Percentiles rank a stretch among this genome's conserved stretches.
Evolutionary conservation across 2,888 invertebrate species (phyloP).

Genomic region (Hetaerina titia): DNA sequence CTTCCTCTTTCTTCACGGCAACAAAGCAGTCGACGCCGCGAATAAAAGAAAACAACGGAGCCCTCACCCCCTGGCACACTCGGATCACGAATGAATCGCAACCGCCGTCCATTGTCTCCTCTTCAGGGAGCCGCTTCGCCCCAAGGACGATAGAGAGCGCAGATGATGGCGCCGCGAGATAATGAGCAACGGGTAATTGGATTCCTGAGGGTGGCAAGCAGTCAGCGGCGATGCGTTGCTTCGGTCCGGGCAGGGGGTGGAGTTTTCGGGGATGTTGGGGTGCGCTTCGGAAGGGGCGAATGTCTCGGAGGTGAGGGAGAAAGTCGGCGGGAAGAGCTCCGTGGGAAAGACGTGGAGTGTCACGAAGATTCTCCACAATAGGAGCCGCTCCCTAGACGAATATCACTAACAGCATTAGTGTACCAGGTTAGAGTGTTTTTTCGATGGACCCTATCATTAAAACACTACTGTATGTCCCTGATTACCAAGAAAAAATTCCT

Average conservation of each 20-base stretch:
- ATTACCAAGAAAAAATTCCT: too few relatives aligned
- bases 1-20: not conserved
- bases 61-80: not conserved
- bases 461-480: too few relatives aligned
- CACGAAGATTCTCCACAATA: not conserved
- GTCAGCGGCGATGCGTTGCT: not conserved
- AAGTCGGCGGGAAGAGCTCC: not conserved
- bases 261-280: not conserved
- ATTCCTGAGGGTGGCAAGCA: slow-evolving; percentile 1
- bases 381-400: too few relatives aligned
- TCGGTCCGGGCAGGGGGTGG: not conserved
- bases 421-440: too few relatives aligned
- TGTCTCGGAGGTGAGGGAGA: not conserved
- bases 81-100: not conserved
- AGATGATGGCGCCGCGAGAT: not conserved
- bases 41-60: not conserved
- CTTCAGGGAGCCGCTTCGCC: not conserved
- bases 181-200: slow-evolving; percentile 19
- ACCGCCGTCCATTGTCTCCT: not conserved
- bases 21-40: not conserved
- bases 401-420: too few relatives aligned
- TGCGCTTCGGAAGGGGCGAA: not conserved
- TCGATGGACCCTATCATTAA: too few relatives aligned
- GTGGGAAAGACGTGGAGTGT: not conserved
- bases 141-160: not conserved